Base-by-base conservation (phyloP, 2,888 invertebrate species). In the Stenodema calcarata region DNA sequence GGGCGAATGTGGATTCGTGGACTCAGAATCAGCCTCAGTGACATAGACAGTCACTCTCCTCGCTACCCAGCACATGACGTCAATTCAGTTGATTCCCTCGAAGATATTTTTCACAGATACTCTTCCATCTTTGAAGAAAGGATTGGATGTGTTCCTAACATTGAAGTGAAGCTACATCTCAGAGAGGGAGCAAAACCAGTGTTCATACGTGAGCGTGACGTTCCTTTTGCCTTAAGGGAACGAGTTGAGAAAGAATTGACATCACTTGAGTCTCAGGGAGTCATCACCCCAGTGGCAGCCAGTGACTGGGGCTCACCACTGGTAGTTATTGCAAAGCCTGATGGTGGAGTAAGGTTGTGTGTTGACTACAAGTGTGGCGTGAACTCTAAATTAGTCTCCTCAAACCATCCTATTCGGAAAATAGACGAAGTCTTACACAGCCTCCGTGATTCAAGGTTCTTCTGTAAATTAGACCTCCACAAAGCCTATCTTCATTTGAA, bases 381-480 rank as follows among this genome's bases (percentile, higher is more conserved):
- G 18, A 83, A 83, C 28, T 27, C 85, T 35, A 87, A 87, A 83
- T 35, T 90, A 28, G 82, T 89, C 6, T 47, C 82, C 16, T 88
- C 88, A 75, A 86, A 89, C 54, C 89, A 88, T 47, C 89, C 89
- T 47, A 88, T 89, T 14, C 78, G 69, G 1, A 44, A 69, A 16
- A 87, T 89, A 30, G 87, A 87, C 41, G 89, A 89, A 83, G 87
- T 83, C 47, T 75, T 78, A 73, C 86, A 83, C 47, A 83, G 50
- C 75, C 75, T 76, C 73, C 73, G 76, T 80, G 83, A 69, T 23
- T 83, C 83, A 23, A 83, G 30, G 70, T 83, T 83, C 42, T 83
- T 83, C 28, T 83, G 83, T n/a, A 83, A 83, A 41, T 70, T 83
- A 23, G 83, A 83, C 70, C 83, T 83, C 70, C 73, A 83, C 83